Evolutionary conservation across 2,797 vertebrate genomes (phyloP), one percentile per base, ranked within the genome.

Genomic region (Enoplosus armatus): DNA sequence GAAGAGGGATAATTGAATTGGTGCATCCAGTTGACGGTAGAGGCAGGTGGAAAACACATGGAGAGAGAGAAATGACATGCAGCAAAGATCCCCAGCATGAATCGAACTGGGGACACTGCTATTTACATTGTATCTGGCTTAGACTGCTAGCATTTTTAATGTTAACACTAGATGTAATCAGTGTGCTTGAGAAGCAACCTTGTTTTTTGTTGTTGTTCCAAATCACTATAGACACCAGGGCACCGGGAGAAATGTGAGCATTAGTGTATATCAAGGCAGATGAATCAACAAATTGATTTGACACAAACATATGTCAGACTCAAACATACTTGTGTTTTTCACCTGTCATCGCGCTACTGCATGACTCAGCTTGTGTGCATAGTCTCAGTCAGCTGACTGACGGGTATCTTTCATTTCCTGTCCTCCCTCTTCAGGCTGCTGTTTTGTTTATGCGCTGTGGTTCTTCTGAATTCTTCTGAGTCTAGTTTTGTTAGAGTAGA

Each of bases 301-400:
- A 31, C 2, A 41, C 15, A 24, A 24, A 50, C 39, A 18, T 10
- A 43, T 9, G 3, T 31, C 47, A 48, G 24, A 63, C 50, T 29
- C 33, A 59, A 24, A 60, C 67, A 41, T 41, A 27, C 50, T 26
- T 55, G 10, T 62, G 39, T 69, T 58, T 53, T 15, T 35, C 6
- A 41, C 14, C 31, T 15, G 27, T 35, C 26, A 18, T 27, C 2
- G 0, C 26, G 1, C 8, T 10, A 0, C 63, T n/a, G 47, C 4
- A 0, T 53, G 67, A 71, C 43, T 59, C 55, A n/a, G 24, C 56
- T 43, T 53, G 8, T 64, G 5, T 51, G 35, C 8, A 20, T 53
- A 33, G 27, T 27, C 5, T 31, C 69, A 29, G 66, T 81, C 76
- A 75, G 51, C 55, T 89, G 76, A 78, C 64, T 54, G 39, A 15